These are phyloP conservation scores for Oncopodura yosiiana DNA, from an alignment of 1,140 invertebrate genomes.

Conservation along the genomic window DNA sequence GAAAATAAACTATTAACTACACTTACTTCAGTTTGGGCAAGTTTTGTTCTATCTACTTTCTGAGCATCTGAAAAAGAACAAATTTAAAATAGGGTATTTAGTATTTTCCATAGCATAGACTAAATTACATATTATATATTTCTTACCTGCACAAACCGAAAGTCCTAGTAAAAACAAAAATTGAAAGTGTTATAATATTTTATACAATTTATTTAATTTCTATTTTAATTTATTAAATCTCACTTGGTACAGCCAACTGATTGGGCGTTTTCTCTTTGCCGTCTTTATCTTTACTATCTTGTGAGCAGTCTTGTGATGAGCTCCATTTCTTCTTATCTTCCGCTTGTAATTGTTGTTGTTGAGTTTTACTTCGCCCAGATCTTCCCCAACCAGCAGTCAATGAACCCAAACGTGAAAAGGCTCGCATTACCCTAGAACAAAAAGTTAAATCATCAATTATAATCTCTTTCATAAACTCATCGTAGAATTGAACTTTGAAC, in stretches of 20 bases:
- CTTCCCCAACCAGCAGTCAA: slow-evolving; percentile 82
- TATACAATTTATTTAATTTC: no score
- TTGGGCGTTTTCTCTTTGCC: slow-evolving; percentile 45
- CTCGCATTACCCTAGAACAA: slow-evolving; percentile 83
- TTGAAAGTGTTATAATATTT: no score
- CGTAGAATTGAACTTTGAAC: no score
- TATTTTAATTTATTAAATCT: no score
- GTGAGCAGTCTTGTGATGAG: slow-evolving; percentile 82
- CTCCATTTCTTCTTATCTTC: slow-evolving; percentile 87
- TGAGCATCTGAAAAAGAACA: no score
- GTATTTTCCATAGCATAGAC: not conserved
- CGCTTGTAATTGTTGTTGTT: slow-evolving; percentile 49
- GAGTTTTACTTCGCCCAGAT: slow-evolving; percentile 64
- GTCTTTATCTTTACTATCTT: slow-evolving; percentile 51
- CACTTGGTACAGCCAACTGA: slow-evolving; percentile 62
- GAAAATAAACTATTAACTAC: not conserved
- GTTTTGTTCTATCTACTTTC: slow-evolving; percentile 80
- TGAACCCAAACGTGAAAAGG: slow-evolving; percentile 75
- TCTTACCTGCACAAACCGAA: slow-evolving; percentile 69
- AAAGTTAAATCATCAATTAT: no score
- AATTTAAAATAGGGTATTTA: slow-evolving; percentile 38
- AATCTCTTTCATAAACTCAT: no score
- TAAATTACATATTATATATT: not conserved
- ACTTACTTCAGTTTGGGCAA: slow-evolving; percentile 78
- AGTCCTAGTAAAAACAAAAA: no score